Evolutionary conservation across 1,140 invertebrate species (phyloP), one percentile per base, ranked within the genome.

Genomic region (Samia ricini): DNA sequence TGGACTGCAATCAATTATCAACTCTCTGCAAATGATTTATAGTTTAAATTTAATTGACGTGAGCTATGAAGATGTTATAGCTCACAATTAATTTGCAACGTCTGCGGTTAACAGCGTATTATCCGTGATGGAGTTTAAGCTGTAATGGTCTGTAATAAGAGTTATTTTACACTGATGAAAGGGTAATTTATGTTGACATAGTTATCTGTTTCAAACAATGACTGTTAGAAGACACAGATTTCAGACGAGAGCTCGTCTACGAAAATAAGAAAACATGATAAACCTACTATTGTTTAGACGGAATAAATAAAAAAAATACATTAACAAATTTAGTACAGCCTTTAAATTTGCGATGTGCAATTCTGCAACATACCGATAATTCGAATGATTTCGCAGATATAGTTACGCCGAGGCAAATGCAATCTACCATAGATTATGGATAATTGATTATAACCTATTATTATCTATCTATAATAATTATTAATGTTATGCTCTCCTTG

Each of bases 101-200:
- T 55, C 52, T 55, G 52, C 24, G 52, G 24, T 55, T 55, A 55
- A 55, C 21, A 55, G 21, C 24, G 22, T 55, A 15, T 55, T 21
- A 15, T 8, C 4, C 21, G 15, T 55, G 19, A 24, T 55, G 7
- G 22, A 55, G n/a, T 24, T 22, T 55, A n/a, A 23, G 24, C 52
- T 55, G 8, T 24, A 10, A 4, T 8, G 6, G 23, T 22, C 15
- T 8, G 21, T 22, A 24, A 24, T 23, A 24, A 55, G 52, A 12
- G 22, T 22, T 23, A n/a, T 12, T 22, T 24, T 24, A 24, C 52
- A 22, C 22, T 55, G 24, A n/a, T 21, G 22, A 24, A 22, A 12
- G 52, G n/a, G 22, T 55, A 24, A 55, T 55, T 55, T 55, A 55
- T 55, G 52, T 55, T 55, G 52, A 55, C 22, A 24, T 24, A 24